Conservation (phyloP, 1,140 invertebrate genomes). For the Panagrolaimus sp. region DNA sequence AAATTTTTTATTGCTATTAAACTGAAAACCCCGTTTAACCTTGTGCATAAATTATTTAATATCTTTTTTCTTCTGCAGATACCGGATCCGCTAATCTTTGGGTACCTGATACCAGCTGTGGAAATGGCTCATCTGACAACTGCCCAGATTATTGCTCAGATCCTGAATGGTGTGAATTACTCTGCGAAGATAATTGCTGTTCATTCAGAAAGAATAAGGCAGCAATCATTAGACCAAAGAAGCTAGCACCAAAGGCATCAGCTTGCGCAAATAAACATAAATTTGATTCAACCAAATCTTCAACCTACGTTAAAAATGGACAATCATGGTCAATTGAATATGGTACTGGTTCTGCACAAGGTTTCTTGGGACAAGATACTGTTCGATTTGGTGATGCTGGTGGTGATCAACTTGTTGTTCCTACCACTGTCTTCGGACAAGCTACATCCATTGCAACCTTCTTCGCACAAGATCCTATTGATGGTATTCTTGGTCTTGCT, state of each 20-base stretch:
- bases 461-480: slow-evolving; percentile 42
- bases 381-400: slow-evolving; percentile 19
- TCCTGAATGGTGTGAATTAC: slow-evolving; percentile 18
- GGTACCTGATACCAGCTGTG: slow-evolving; percentile 29
- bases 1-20: too few species aligned
- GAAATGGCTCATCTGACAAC: slow-evolving; percentile 8
- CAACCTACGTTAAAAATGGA: slow-evolving; percentile 39
- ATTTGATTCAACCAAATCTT: slow-evolving; percentile 37
- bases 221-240: slow-evolving; percentile 12
- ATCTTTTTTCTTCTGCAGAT: too few species aligned
- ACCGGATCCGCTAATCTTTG: slow-evolving; percentile 23
- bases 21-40: too few species aligned
- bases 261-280: slow-evolving; percentile 33
- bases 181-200: slow-evolving; percentile 15
- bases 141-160: slow-evolving; percentile 23
- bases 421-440: slow-evolving; percentile 46
- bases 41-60: too few species aligned
- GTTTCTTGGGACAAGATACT: slow-evolving; percentile 42
- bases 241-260: slow-evolving; percentile 19
- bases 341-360: slow-evolving; percentile 40
- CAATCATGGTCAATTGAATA: slow-evolving; percentile 35
- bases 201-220: neutral
- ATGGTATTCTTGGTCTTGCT: slow-evolving; percentile 45
- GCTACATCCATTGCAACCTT: slow-evolving; percentile 37
- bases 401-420: slow-evolving; percentile 22